Conservation (phyloP, 2,113 vertebrate genomes). For the Hemicordylus capensis region DNA sequence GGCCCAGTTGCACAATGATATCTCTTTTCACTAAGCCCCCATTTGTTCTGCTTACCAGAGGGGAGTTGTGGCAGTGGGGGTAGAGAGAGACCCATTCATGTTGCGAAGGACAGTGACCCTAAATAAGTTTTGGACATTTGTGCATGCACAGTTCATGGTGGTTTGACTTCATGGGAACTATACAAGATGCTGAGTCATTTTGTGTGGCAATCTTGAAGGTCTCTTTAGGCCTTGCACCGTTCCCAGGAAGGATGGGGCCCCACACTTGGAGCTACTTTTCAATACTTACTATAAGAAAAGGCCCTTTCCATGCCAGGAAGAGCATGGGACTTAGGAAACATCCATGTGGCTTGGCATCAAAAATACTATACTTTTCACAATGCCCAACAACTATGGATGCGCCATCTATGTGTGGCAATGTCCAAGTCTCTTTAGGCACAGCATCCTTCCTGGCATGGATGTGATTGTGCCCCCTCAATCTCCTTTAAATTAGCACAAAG, state of each 20-base stretch:
- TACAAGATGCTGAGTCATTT: no score
- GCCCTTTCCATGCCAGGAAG: neutral
- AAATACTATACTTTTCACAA: neutral
- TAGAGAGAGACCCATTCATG: no score
- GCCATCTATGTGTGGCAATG: neutral
- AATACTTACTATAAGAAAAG: neutral
- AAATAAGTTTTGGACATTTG: no score
- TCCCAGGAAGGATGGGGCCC: neutral
- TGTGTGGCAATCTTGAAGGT: no score
- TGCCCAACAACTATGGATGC: neutral
- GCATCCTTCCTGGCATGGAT: neutral
- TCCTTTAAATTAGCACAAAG: neutral
- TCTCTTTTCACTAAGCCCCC: no score
- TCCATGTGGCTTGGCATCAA: neutral
- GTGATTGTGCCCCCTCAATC: neutral
- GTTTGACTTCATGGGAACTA: no score
- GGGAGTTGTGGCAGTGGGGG: no score
- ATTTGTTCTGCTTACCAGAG: no score
- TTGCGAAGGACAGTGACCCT: no score
- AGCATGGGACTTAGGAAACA: neutral
- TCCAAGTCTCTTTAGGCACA: neutral
- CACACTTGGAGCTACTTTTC: neutral
- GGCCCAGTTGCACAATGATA: no score
- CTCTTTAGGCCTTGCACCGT: no score
- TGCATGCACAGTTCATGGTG: no score